Evolutionary conservation across 2,113 vertebrate genomes (phyloP).

Genomic region (Conger conger): DNA sequence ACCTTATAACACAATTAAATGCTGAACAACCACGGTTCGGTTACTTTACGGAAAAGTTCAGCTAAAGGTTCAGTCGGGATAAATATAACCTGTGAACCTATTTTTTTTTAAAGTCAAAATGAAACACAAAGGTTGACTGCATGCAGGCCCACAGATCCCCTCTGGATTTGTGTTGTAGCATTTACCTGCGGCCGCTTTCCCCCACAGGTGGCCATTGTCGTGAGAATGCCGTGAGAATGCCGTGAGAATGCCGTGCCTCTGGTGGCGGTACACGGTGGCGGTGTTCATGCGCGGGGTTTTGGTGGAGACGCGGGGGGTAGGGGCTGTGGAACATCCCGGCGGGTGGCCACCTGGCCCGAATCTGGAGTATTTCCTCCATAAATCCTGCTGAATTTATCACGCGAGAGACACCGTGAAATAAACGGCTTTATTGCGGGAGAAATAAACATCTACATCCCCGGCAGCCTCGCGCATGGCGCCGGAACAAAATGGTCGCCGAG

Average conservation of each 20-base stretch:
- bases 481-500: background rate
- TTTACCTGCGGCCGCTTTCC: too few relatives aligned
- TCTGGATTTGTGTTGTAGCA: too few relatives aligned
- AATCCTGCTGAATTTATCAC: constrained; percentile 45
- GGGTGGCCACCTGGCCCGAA: constrained; percentile 37
- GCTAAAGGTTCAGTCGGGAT: too few relatives aligned
- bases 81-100: too few relatives aligned
- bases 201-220: background rate
- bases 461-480: background rate
- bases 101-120: background rate
- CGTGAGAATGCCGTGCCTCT: background rate
- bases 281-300: too few relatives aligned
- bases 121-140: background rate
- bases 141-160: background rate
- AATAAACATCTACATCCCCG: constrained; percentile 51
- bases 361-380: constrained; percentile 30
- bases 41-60: too few relatives aligned
- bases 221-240: background rate
- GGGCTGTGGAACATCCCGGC: constrained; percentile 9
- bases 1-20: background rate
- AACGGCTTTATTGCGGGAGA: constrained; percentile 43
- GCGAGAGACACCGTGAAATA: constrained; percentile 41
- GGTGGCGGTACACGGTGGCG: too few relatives aligned
- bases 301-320: background rate
- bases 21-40: too few relatives aligned